Base-by-base conservation (phyloP, 2,113 vertebrate genomes). In the Ceyx margarethae region DNA sequence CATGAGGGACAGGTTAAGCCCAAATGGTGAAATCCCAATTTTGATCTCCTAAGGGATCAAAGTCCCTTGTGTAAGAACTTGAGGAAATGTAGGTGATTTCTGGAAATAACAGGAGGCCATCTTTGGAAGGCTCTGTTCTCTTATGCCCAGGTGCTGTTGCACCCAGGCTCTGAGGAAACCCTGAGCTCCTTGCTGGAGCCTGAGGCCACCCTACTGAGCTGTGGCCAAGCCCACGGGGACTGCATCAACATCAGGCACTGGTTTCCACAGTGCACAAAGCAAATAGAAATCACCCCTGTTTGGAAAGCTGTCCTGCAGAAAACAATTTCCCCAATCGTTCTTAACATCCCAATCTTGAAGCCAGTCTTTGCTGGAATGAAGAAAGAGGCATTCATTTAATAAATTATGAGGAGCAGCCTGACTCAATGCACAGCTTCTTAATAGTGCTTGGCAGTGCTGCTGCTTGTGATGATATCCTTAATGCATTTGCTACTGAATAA, bases 401-500 rank as follows among this genome's bases (percentile, higher is more conserved):
- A 94, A 98, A 97, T 97, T 92, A 97, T 96, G 95, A 96, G 93
- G 50, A 93, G 54, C 62, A 78, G 84, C 69, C 62, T 90, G 62
- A 87, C 65, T 92, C 69, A 84, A 64, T 40, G 81, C 64, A 67
- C 42, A 62, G 72, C 77, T 91, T 76, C 85, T 85, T 95, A 94
- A 94, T 85, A 88, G 89, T 57, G 62, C 75, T 94, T 96, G 97
- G 83, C 71, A 61, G 74, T 21, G 26, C 66, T 90, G 17, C 77
- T 85, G 60, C 53, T 94, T 83, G 61, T 87, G 82, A 96, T 96
- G 77, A 51, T 78, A 80, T 61, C 91, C 85, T 95, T 96, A 97
- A 97, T 97, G 96, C 71, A 82, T 85, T 95, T 89, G 83, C 94
- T 97, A 61, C 89, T 96, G 90, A 97, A 97, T 97, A 96, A 97